Evolutionary conservation across 2,113 vertebrate genomes (phyloP), one percentile per base, ranked within the genome.

Genomic region (Rynchops niger): DNA sequence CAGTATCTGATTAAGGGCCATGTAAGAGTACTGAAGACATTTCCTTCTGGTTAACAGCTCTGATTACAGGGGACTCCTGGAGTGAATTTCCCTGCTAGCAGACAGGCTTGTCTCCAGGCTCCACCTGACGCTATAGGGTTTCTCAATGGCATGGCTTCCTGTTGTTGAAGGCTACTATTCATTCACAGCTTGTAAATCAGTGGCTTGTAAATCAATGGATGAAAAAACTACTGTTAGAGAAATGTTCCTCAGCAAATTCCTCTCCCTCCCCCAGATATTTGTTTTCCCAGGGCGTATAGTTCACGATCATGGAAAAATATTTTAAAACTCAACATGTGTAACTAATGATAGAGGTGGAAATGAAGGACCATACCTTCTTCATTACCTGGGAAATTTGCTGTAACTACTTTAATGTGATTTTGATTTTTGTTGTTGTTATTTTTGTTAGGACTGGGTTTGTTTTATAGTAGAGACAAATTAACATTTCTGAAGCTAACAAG

Each of bases 151-250:
- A 95, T 27, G 88, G 96, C 98, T 99, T 98, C 98, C 98, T 98
- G 98, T 98, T 95, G 96, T 98, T 98, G 97, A 98, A 98, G 98
- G 98, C 98, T 98, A 98, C 98, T 97, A 98, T 98, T 99, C 98
- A 98, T 98, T 98, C 98, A 91, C 98, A 98, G 98, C 98, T 98
- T 98, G 98, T 99, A 98, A 98, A 98, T 98, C 98, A 98, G 98
- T 93, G 98, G 94, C 98, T 97, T 98, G 98, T 98, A 99, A 99
- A 98, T 98, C 98, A 98, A 52, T 82, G 96, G 96, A 98, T 97
- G 95, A 97, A 98, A 96, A 96, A 95, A 98, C 96, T 98, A 98
- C 97, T 98, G 98, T 98, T 98, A 85, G 97, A 96, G 95, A 94
- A 97, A 97, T 88, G 97, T 97, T 98, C 97, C 97, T 98, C 96